Percentiles rank a stretch among this genome's conserved stretches.
These are phyloP conservation scores for Arctia plantaginis DNA, from an alignment of 2,888 invertebrate genomes.

Conservation along the genomic window DNA sequence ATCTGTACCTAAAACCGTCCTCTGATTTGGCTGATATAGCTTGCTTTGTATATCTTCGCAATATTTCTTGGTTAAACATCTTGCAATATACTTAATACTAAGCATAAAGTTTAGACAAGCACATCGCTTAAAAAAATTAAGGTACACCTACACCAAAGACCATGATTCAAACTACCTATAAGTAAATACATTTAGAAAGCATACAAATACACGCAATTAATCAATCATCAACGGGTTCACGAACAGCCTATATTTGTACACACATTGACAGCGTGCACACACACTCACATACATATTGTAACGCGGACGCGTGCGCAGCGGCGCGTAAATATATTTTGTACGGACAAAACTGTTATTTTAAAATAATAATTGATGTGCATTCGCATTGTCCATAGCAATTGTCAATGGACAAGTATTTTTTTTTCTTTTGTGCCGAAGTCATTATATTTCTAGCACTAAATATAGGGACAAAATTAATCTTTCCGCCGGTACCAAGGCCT, in stretches of 20 bases:
- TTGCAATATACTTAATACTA: not conserved
- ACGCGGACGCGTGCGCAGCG: slow-evolving; percentile 63
- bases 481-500: slow-evolving; percentile 32
- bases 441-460: slow-evolving; percentile 62
- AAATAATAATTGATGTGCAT: slow-evolving; percentile 83
- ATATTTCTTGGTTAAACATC: not conserved
- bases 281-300: slow-evolving; percentile 38
- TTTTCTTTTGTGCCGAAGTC: slow-evolving; percentile 70
- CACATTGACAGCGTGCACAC: slow-evolving; percentile 35
- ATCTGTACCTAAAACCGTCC: too few relatives aligned
- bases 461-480: slow-evolving; percentile 42
- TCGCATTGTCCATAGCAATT: slow-evolving; percentile 70
- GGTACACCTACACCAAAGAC: slow-evolving; percentile 5
- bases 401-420: slow-evolving; percentile 71
- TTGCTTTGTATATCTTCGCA: not conserved
- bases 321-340: slow-evolving; percentile 84
- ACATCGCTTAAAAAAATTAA: not conserved
- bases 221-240: slow-evolving; percentile 70
- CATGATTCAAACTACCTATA: slow-evolving; percentile 55
- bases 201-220: slow-evolving; percentile 67
- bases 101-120: not conserved
- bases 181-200: slow-evolving; percentile 66
- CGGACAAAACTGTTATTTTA: slow-evolving; percentile 86
- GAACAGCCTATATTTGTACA: slow-evolving; percentile 74
- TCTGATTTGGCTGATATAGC: not conserved